phyloP scores from a whole-genome alignment of 2,888 invertebrate genomes.

The Hirtodrosophila confusa region DNA sequence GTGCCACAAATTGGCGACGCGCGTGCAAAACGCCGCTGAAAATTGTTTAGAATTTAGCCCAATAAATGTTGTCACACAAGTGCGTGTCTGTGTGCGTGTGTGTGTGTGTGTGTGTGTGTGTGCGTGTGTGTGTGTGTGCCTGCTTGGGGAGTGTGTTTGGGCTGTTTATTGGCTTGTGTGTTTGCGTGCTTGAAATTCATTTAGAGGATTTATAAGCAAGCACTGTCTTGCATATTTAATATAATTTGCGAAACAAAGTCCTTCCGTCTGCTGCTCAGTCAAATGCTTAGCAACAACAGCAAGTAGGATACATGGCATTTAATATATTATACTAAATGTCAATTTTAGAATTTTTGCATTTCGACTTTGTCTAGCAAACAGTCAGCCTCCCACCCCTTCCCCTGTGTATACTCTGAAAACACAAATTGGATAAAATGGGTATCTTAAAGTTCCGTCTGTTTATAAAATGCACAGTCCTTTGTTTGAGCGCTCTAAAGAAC shows the following conservation, averaged over 20 bases:
- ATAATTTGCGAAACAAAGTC: constrained; percentile 69
- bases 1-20: constrained; percentile 46
- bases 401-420: constrained; percentile 32
- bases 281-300: constrained; percentile 30
- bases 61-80: constrained; percentile 35
- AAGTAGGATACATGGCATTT: constrained; percentile 43
- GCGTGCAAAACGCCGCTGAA: constrained; percentile 53
- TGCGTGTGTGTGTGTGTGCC: not conserved
- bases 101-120: constrained; percentile 4
- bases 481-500: too few species aligned
- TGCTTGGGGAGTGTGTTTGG: constrained; percentile 8
- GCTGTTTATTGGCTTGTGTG: constrained; percentile 70
- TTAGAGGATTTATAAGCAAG: constrained; percentile 76
- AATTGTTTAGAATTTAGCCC: constrained; percentile 43
- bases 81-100: not conserved
- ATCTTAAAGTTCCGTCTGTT: not conserved
- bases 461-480: too few species aligned
- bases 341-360: constrained; percentile 74
- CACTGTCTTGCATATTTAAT: constrained; percentile 78
- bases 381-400: constrained; percentile 5
- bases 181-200: constrained; percentile 81
- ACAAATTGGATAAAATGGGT: not conserved
- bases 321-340: constrained; percentile 80
- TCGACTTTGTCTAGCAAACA: constrained; percentile 54
- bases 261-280: constrained; percentile 12